Conservation (phyloP, 2,113 vertebrate species). For the Chaetops frenatus region DNA sequence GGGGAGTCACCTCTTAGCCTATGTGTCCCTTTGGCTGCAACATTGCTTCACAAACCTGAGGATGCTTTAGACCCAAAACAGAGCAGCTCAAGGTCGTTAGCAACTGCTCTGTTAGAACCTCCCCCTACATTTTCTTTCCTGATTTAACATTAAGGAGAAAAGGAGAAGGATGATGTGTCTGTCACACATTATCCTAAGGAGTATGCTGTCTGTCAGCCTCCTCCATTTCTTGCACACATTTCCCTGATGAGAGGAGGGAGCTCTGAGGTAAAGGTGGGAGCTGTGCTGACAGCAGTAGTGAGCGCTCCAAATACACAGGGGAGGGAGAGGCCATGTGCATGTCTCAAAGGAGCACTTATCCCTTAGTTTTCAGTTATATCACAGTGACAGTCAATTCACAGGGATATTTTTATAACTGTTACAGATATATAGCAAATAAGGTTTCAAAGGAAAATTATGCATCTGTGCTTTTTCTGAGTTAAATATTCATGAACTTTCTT, state of each 20-base stretch:
- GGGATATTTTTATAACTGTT: constrained; percentile 1
- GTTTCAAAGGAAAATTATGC: background rate
- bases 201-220: background rate
- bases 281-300: background rate
- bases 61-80: background rate
- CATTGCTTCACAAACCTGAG: background rate
- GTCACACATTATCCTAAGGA: too few relatives aligned
- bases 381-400: background rate
- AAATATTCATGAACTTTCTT: background rate
- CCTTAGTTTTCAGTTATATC: background rate
- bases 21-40: background rate
- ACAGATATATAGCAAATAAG: background rate
- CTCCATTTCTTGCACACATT: background rate
- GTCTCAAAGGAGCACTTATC: background rate
- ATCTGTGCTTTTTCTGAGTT: background rate
- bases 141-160: background rate
- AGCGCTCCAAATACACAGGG: background rate
- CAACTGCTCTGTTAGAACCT: background rate
- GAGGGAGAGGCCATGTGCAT: background rate
- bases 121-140: background rate
- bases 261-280: background rate
- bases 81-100: background rate
- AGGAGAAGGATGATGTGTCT: background rate
- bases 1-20: background rate
- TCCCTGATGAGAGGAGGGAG: background rate